A percentile compares a stretch with the other conserved stretches of the same genome.
These are phyloP conservation scores for Ochotona princeps DNA, from an alignment of 2,113 vertebrate genomes.

Conservation along the genomic window DNA sequence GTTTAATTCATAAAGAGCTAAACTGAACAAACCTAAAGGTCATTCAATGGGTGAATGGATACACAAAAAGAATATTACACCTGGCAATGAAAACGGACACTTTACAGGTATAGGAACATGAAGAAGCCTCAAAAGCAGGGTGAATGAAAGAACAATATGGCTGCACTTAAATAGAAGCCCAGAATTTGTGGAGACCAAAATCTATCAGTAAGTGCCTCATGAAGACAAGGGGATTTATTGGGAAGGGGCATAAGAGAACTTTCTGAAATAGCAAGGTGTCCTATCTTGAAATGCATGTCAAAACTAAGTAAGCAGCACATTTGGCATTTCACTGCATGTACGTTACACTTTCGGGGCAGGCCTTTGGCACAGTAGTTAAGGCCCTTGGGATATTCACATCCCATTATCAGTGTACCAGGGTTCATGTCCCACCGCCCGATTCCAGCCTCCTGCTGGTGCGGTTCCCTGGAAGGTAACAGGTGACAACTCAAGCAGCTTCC, in stretches of 20 bases:
- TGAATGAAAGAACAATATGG: constrained; percentile 17
- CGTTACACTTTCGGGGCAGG: background rate
- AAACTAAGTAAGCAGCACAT: constrained; percentile 9
- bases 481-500: no score
- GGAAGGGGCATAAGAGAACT: background rate
- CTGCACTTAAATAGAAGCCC: constrained; percentile 30
- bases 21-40: constrained; percentile 30
- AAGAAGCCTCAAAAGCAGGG: background rate
- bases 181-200: background rate
- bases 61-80: constrained; percentile 44
- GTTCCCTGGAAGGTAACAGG: no score
- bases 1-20: background rate
- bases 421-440: no score
- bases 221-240: background rate
- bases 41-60: constrained; percentile 24
- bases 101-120: background rate
- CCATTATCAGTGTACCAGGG: no score
- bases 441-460: no score
- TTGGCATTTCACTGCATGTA: constrained; percentile 7
- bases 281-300: constrained; percentile 3
- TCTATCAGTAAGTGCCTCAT: background rate
- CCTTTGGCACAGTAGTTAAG: no score
- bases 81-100: background rate
- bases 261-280: background rate
- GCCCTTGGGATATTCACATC: no score